These are phyloP conservation scores for Carassius auratus DNA, from an alignment of 2,113 vertebrate species.

Conservation along the genomic window DNA sequence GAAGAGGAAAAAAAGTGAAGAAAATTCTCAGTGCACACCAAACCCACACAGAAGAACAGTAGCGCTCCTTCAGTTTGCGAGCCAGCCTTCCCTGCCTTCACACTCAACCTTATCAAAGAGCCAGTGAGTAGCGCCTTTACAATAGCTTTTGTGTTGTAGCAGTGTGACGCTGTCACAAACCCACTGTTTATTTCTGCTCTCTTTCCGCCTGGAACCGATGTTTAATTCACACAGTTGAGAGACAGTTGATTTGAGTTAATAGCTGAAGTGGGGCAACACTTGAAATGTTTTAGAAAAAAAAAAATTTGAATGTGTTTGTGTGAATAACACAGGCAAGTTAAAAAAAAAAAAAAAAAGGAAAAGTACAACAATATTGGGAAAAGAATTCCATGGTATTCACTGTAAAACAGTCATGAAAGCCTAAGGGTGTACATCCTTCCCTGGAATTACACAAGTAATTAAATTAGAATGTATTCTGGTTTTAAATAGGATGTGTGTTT, in stretches of 20 bases:
- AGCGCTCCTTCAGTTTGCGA: conserved; percentile 28
- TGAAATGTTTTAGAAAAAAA: conserved; percentile 25
- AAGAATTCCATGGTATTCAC: background rate
- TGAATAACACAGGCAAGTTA: background rate
- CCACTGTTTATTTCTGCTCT: conserved; percentile 34
- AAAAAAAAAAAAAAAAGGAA: background rate
- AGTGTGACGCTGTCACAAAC: conserved; percentile 37
- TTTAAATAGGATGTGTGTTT: conserved; percentile 22
- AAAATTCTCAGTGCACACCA: conserved; percentile 47
- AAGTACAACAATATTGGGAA: background rate
- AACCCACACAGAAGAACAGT: conserved; percentile 48
- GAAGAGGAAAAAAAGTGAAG: conserved; percentile 11
- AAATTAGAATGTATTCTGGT: conserved; percentile 12
- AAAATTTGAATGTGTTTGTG: background rate
- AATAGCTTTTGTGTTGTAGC: conserved; percentile 51
- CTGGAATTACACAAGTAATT: conserved; percentile 22
- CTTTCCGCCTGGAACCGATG: conserved; percentile 28
- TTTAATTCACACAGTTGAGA: conserved; percentile 23
- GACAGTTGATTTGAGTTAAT: conserved; percentile 31
- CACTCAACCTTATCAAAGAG: conserved; percentile 37
- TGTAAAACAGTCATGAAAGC: conserved; percentile 11
- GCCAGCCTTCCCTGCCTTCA: conserved; percentile 36
- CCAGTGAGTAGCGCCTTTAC: conserved; percentile 47
- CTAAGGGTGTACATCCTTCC: conserved; percentile 7
- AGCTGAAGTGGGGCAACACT: conserved; percentile 11